A percentile compares a stretch with the other conserved stretches of the same genome.
phyloP scores from a whole-genome alignment of 2,113 vertebrate genomes.

The Leucosticte australis region DNA sequence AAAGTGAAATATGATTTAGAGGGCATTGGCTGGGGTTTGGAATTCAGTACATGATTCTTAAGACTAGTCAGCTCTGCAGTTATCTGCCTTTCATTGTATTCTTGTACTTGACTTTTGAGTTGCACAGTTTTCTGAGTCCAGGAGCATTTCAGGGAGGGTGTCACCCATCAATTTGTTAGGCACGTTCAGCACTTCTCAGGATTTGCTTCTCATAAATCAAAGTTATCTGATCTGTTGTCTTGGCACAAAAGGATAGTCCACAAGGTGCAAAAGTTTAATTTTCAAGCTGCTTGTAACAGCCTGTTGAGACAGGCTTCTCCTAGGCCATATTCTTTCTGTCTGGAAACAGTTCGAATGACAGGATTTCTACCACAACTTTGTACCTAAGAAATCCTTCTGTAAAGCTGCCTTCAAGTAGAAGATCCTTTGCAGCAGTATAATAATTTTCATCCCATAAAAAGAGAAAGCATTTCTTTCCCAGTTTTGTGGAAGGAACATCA shows the following conservation, averaged over 20 bases:
- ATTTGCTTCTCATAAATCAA: conserved; percentile 12
- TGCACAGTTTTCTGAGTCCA: not conserved
- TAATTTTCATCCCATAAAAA: not conserved
- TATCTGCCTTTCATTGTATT: not conserved
- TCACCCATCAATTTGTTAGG: not conserved
- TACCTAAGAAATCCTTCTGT: not conserved
- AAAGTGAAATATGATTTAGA: conserved; percentile 42
- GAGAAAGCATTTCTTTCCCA: not conserved
- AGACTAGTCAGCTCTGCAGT: not conserved
- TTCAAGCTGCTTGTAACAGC: conserved; percentile 1
- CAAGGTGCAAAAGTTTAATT: not conserved
- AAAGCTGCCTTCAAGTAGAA: not conserved
- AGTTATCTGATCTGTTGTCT: conserved; percentile 27
- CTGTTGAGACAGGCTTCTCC: not conserved
- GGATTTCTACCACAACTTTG: not conserved
- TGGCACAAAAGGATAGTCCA: not conserved
- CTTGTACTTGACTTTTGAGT: not conserved
- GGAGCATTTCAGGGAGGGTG: not conserved
- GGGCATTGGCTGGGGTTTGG: not conserved
- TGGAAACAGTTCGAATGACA: not conserved
- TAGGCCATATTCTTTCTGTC: not conserved
- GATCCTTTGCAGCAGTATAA: not conserved
- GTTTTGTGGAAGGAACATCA: not conserved
- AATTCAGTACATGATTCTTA: not conserved
- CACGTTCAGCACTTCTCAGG: not conserved